Percentiles rank a stretch among this genome's conserved stretches.
phyloP scores from a whole-genome alignment of 2,113 vertebrate genomes.

The Psilopogon haemacephalus region DNA sequence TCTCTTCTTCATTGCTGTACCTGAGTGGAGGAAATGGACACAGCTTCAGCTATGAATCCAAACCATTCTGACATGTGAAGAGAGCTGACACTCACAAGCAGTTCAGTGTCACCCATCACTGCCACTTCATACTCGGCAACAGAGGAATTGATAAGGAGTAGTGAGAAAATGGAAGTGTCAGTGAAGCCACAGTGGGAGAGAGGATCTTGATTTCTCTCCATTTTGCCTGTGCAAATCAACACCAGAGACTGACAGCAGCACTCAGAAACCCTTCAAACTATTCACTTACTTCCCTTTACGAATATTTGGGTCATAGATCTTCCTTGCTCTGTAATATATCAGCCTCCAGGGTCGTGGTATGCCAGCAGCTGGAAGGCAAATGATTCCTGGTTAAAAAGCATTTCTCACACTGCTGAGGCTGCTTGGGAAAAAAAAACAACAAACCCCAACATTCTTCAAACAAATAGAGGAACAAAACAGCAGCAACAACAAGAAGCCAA shows the following conservation, averaged over 20 bases:
- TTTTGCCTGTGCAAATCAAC: not conserved
- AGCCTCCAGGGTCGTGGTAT: conserved; percentile 74
- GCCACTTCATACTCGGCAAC: not conserved
- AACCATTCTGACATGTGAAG: not conserved
- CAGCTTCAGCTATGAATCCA: not conserved
- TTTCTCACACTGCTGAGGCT: not conserved
- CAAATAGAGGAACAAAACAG: too few species aligned
- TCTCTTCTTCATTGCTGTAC: conserved; percentile 63
- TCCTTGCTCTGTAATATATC: conserved; percentile 74
- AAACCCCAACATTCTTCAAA: not conserved
- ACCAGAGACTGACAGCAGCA: not conserved
- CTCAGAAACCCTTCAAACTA: not conserved
- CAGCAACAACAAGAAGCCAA: not conserved
- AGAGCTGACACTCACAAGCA: not conserved
- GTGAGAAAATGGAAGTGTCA: not conserved
- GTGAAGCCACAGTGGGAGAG: not conserved
- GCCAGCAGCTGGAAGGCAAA: conserved; percentile 63
- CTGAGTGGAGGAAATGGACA: conserved; percentile 23
- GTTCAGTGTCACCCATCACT: not conserved
- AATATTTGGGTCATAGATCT: conserved; percentile 75
- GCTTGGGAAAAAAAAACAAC: not conserved
- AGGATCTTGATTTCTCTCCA: not conserved
- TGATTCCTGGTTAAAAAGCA: not conserved
- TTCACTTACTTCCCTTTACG: conserved; percentile 78
- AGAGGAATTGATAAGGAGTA: not conserved